Evolutionary conservation across 1,140 invertebrate genomes (phyloP).

Genomic region (Portunus trituberculatus): DNA sequence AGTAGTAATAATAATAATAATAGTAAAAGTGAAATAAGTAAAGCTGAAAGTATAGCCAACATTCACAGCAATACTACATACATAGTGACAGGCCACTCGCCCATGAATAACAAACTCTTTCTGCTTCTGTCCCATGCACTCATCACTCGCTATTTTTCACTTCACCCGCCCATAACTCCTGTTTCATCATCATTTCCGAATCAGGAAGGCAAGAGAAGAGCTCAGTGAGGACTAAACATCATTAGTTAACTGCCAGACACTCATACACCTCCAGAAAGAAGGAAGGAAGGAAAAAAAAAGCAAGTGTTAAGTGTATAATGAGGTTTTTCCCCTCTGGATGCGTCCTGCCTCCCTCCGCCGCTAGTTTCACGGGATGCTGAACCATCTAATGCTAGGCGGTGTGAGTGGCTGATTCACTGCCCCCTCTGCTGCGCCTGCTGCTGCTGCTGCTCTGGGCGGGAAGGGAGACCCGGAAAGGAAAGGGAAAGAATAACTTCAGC

Average conservation of each 20-base stretch:
- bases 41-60: too few species aligned
- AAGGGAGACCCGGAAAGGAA: neutral
- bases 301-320: conserved; percentile 11
- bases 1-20: neutral
- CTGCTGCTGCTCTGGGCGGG: neutral
- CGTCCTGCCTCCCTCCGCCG: neutral
- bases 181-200: neutral
- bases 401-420: neutral
- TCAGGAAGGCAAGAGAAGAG: neutral
- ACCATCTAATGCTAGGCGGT: neutral
- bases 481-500: neutral
- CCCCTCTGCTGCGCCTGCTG: neutral
- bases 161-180: neutral
- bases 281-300: neutral
- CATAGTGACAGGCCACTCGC: too few species aligned
- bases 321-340: neutral
- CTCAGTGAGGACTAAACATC: neutral
- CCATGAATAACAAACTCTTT: too few species aligned
- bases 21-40: neutral
- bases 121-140: neutral
- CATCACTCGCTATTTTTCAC: neutral
- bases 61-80: too few species aligned
- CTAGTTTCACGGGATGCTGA: neutral
- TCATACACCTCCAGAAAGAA: neutral
- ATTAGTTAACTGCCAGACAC: neutral